A percentile compares a stretch with the other conserved stretches of the same genome.
These are phyloP conservation scores for Eidolon dupreanum DNA, from an alignment of 2,797 vertebrate genomes.

Conservation along the genomic window DNA sequence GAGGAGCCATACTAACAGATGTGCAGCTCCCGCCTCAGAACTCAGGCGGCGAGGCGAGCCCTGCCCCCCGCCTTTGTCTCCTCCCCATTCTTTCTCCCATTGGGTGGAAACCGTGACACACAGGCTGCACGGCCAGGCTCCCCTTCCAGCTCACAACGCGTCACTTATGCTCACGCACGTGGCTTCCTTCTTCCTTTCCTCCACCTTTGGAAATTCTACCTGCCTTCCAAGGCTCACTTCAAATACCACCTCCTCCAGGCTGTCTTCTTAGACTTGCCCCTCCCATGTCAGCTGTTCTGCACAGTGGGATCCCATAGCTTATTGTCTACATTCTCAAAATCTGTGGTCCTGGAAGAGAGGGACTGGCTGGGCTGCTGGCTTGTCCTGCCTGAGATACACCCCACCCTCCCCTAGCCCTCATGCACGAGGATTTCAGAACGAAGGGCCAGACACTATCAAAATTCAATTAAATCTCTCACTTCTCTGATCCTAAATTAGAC, in stretches of 20 bases:
- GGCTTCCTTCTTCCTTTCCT: not conserved
- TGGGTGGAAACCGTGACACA: not conserved
- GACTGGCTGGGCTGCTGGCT: not conserved
- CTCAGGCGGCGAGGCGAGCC: not conserved
- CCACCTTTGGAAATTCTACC: not conserved
- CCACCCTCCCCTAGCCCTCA: not conserved
- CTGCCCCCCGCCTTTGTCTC: not conserved
- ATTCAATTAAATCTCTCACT: constrained; percentile 76
- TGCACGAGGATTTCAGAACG: constrained; percentile 64
- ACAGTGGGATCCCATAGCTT: not conserved
- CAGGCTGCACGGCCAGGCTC: not conserved
- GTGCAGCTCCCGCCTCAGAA: not conserved
- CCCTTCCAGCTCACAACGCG: not conserved
- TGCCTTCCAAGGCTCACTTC: not conserved
- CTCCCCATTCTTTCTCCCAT: not conserved
- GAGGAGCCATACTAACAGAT: not conserved
- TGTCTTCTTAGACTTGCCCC: not conserved
- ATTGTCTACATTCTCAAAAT: not conserved
- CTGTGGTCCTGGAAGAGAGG: not conserved
- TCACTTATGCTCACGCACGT: not conserved
- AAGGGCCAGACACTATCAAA: constrained; percentile 75
- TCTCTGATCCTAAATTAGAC: constrained; percentile 76
- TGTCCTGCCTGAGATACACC: not conserved
- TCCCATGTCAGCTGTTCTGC: not conserved
- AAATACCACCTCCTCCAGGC: not conserved